Base-by-base conservation (phyloP, 2,888 invertebrate species). In the Eustalomyia histrio region DNA sequence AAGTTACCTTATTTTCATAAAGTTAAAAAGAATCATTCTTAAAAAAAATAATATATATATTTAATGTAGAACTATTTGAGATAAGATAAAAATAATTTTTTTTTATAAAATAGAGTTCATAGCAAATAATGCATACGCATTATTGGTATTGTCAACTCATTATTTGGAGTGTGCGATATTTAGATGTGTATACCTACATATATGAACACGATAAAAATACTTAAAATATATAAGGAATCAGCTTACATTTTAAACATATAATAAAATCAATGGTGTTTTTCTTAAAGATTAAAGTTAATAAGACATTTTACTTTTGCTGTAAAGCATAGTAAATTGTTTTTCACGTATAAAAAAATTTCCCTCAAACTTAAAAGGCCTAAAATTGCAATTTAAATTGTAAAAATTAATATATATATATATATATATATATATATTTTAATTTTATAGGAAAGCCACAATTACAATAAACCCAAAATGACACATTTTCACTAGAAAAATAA, bases 111-210 rank as follows among this genome's bases (percentile, higher is more conserved):
- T 65, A 69, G 43, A 67, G 71, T 78, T 78, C 52, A 61, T 81
- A 75, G 74, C 52, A 71, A 78, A 60, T 58, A 69, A 60, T 35
- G 47, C 12, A 69, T 50, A 61, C 3, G 60, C 47, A 47, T 74
- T 71, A 74, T 81, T 81, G 75, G 79, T 80, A 73, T 65, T 76
- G 60, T 73, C 76, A 63, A 52, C 76, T 80, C 73, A 69, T 78
- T 60, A 69, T 61, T 60, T 52, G 35, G 50, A 75, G 67, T 43
- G 18, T 78, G 69, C 65, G 39, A 55, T 69, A 69, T 63, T 69
- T 43, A 68, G 16, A 53, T 52, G 10, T 29, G 47, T 60, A n/a
- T n/a, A n/a, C n/a, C n/a, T n/a, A 55, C 29, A 47, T 16, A 73
- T 55, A 67, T 67, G 67, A 69, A 69, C 78, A 61, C n/a, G 60